Percentiles rank a stretch among this genome's conserved stretches.
phyloP scores from a whole-genome alignment of 2,888 invertebrate species.

The Sminthurides aquaticus region DNA sequence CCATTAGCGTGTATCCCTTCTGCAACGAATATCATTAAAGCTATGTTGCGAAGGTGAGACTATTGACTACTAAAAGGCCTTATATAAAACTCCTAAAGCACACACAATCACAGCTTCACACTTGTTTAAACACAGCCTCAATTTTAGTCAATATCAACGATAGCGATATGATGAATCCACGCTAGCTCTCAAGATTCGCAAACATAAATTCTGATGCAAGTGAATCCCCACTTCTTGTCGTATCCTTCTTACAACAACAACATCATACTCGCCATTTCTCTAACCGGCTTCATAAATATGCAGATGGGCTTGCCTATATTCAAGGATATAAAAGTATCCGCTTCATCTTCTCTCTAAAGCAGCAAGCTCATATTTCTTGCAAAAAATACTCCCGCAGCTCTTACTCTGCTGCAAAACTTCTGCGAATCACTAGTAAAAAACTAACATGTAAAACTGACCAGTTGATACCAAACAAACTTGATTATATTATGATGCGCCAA shows the following conservation, averaged over 20 bases:
- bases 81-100: background rate
- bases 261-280: background rate
- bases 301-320: background rate
- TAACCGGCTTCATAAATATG: background rate
- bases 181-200: background rate
- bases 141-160: background rate
- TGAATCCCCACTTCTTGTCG: background rate
- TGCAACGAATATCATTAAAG: too few species aligned
- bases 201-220: background rate
- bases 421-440: background rate
- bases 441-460: background rate
- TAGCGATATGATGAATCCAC: background rate
- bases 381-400: background rate
- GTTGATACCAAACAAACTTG: too few species aligned
- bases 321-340: background rate
- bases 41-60: too few species aligned
- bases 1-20: too few species aligned
- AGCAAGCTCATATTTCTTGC: background rate
- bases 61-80: too few species aligned
- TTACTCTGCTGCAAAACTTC: background rate
- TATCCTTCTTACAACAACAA: background rate
- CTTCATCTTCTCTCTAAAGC: background rate
- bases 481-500: too few species aligned
- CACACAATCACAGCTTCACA: background rate
- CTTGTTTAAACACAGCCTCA: background rate